Evolutionary conservation across 2,113 vertebrate genomes (phyloP).

Genomic region (Oenanthe melanoleuca): DNA sequence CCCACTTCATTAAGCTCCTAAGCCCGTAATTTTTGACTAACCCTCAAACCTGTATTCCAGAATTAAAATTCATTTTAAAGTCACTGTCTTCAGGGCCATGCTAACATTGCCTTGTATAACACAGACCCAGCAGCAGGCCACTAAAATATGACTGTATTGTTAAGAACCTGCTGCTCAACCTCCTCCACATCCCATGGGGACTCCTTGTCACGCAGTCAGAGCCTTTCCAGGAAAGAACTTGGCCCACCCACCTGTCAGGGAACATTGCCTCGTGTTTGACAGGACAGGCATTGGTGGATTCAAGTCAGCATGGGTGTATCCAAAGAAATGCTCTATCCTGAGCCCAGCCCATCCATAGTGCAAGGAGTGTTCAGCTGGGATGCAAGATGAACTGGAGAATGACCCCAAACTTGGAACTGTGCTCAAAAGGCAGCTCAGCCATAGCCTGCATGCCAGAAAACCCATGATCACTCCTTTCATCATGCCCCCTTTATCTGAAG

Average conservation of each 20-base stretch:
- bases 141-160: not conserved
- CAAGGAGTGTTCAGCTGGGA: not conserved
- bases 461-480: not conserved
- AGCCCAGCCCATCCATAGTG: not conserved
- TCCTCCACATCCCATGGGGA: not conserved
- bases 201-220: not conserved
- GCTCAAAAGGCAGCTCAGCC: not conserved
- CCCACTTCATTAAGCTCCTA: not conserved
- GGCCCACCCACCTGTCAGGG: not conserved
- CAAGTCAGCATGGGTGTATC: not conserved
- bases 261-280: not conserved
- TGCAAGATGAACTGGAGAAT: not conserved
- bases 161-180: not conserved
- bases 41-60: not conserved
- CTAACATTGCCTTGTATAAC: not conserved
- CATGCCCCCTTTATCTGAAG: not conserved
- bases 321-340: not conserved
- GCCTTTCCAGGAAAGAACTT: not conserved
- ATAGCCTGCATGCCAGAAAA: not conserved
- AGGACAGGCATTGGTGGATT: rapidly evolving
- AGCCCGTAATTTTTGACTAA: not conserved
- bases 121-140: not conserved
- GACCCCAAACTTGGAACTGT: not conserved
- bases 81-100: not conserved
- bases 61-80: not conserved